Evolutionary conservation across 2,113 vertebrate genomes (phyloP).

Genomic region (Promerops cafer): DNA sequence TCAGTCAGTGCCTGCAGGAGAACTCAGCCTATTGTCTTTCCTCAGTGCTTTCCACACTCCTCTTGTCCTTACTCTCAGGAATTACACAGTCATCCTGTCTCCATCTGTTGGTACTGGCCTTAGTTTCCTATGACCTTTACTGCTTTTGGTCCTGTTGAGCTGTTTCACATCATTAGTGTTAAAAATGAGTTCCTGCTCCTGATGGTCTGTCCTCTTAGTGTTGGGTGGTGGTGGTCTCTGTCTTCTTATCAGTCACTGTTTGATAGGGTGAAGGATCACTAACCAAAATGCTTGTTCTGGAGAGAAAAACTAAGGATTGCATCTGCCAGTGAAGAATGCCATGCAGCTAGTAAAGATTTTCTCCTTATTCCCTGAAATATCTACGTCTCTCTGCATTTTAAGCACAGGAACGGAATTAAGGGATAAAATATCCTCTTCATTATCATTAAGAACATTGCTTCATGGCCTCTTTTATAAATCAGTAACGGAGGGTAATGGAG

Average conservation of each 20-base stretch:
- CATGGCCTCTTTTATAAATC: neutral
- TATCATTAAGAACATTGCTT: slow-evolving; percentile 30
- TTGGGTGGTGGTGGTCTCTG: neutral
- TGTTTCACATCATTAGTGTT: neutral
- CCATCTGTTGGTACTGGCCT: neutral
- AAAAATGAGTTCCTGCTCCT: neutral
- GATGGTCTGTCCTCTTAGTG: neutral
- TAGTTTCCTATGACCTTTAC: neutral
- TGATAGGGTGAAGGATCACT: neutral
- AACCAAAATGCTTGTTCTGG: neutral
- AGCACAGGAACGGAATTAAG: neutral
- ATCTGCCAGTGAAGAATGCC: neutral
- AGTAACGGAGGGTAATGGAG: slow-evolving; percentile 24
- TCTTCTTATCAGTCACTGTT: neutral
- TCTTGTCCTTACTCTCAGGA: neutral
- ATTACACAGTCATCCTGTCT: neutral
- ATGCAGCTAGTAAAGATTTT: neutral
- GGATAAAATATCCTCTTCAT: neutral
- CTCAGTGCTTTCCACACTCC: neutral
- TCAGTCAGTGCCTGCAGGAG: neutral
- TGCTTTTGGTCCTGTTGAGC: neutral
- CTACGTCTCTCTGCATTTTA: neutral
- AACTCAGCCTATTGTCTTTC: neutral
- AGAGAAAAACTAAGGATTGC: neutral
- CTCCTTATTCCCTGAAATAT: neutral